Base-by-base conservation (phyloP, 2,797 vertebrate genomes). In the Sebastes minor region DNA sequence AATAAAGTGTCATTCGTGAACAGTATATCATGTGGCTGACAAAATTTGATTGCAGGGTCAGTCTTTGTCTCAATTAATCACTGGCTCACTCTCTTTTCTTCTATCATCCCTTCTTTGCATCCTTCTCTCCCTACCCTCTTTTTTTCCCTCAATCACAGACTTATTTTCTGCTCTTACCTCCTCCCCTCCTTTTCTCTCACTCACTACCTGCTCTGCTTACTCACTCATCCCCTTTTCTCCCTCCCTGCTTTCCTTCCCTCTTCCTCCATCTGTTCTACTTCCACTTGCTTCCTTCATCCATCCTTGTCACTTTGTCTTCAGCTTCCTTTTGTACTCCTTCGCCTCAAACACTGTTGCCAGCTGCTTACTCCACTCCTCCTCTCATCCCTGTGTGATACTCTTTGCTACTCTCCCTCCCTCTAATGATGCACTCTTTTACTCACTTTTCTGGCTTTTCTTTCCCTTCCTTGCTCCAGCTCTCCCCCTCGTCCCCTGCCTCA, bases 281-380 rank as follows among this genome's bases (percentile, higher is more conserved):
- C 83, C 63, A 74, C 83, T 79, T 20, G 42, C 80, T 81, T 71
- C 76, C 80, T 81, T 71, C 83, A 90, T 88, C 85, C 35, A 78
- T 90, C 82, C 77, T 76, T 88, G 88, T 92, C 93, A 88, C 65
- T 87, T 85, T 89, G 75, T 80, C 74, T 83, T 53, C 35, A 7
- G 71, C 85, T 82, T 89, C 81, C 81, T 79, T 85, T 86, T 85
- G 80, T 81, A 14, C 42, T 71, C 33, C 65, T 80, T 65, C 33
- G 61, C 52, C 67, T 87, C 81, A 60, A 71, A 82, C 53, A 46
- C 78, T 32, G 80, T 74, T 82, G 80, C 80, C 88, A 68, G 79
- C 81, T 87, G 67, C 74, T 84, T 46, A 13, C 71, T 64, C 53
- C 33, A 23, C 65, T 82, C 71, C 74, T 80, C 79, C 70, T 84